A percentile compares a stretch with the other conserved stretches of the same genome.
These are phyloP conservation scores for Sarcophaga rosellei DNA, from an alignment of 2,888 invertebrate species.

Conservation along the genomic window DNA sequence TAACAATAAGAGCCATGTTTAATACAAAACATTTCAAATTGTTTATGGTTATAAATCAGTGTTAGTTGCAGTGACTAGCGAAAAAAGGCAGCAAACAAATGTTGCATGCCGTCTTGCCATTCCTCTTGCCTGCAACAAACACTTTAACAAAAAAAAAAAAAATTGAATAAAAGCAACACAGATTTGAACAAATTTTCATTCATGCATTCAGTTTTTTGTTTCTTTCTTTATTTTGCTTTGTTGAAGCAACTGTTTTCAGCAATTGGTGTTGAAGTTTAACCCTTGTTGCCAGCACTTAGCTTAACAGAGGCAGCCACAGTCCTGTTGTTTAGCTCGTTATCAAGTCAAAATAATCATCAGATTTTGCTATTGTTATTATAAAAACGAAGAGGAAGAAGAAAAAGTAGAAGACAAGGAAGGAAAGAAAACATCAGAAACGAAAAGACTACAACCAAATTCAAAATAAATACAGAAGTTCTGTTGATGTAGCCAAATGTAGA, in stretches of 20 bases:
- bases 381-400: background rate
- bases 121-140: constrained; percentile 4
- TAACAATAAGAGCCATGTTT: constrained; percentile 47
- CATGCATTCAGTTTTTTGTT: constrained; percentile 52
- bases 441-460: background rate
- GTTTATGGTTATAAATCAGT: constrained; percentile 68
- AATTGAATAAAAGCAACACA: constrained; percentile 9
- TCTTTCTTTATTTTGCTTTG: constrained; percentile 36
- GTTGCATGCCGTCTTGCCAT: constrained; percentile 16
- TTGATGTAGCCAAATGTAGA: constrained; percentile 29
- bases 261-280: constrained; percentile 67
- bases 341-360: constrained; percentile 81
- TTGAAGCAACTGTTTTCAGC: constrained; percentile 45
- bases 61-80: constrained; percentile 55
- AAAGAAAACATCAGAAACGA: too few species aligned
- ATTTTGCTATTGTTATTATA: constrained; percentile 64
- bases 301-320: constrained; percentile 48
- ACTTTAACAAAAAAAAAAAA: background rate
- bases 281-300: constrained; percentile 51
- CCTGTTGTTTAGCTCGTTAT: constrained; percentile 79
- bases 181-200: constrained; percentile 53
- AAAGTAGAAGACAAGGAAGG: background rate
- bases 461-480: constrained; percentile 52
- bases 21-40: constrained; percentile 66
- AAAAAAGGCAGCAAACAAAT: too few species aligned